Evolutionary conservation across 2,113 vertebrate genomes (phyloP), one percentile per base, ranked within the genome.

Genomic region (Alectura lathami): DNA sequence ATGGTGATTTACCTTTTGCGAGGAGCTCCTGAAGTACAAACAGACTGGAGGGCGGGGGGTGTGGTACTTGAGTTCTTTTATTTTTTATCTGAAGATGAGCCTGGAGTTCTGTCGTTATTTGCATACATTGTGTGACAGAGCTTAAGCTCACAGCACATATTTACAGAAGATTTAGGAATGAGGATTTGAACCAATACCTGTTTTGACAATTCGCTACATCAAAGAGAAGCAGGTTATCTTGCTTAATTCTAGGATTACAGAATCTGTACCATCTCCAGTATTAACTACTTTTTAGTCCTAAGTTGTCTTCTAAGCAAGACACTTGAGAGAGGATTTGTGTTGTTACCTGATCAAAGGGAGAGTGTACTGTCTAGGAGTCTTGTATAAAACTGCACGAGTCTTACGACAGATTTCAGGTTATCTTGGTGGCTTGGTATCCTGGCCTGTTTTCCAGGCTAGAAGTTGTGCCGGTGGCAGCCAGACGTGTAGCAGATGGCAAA

Each of bases 51-150:
- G 27, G 12, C 34, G 53, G 23, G 30, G 23, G 68, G 12, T 24
- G 59, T 80, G 24, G 24, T 45, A 53, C 8, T 34, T 67, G 24
- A 13, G 6, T 83, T 91, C 69, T 85, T 79, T 34, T 59, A 21
- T 70, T 92, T 93, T 16, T 70, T 91, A 42, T 75, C 32, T 90
- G 80, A 91, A 87, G 74, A 75, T 87, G 67, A 95, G 56, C 72
- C 59, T 11, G 4, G 36, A 88, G 24, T 68, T 95, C 43, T 94
- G 51, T 81, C 22, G 93, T 80, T 82, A 60, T 91, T 88, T 95
- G 54, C 69, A 50, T 69, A 45, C 10, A 9, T 64, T 83, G 22
- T 51, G 3, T 69, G 26, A 38, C 40, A 86, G 89, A 85, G 43
- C 11, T 59, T 88, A 73, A 66, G 23, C 30, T 94, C 32, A 4